phyloP scores from a whole-genome alignment of 2,888 invertebrate genomes.

The Graphium colonna region DNA sequence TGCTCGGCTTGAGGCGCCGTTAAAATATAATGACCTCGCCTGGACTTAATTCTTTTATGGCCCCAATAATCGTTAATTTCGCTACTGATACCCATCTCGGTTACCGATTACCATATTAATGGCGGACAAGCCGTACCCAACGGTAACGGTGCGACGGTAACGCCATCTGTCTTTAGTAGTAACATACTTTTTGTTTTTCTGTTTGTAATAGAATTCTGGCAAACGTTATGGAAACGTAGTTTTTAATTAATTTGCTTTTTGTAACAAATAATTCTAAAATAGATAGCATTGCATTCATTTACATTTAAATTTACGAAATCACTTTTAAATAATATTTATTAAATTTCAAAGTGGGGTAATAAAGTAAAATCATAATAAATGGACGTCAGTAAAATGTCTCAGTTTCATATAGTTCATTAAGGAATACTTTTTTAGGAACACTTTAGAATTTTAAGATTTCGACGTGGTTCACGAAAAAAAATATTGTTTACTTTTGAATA shows the following conservation, averaged over 20 bases:
- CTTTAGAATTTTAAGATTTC: too few relatives aligned
- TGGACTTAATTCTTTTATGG: constrained; percentile 10
- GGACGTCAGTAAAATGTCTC: too few relatives aligned
- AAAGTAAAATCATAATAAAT: too few relatives aligned
- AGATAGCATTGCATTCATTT: too few relatives aligned
- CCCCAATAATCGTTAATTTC: constrained; percentile 13
- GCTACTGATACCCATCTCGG: constrained; percentile 16
- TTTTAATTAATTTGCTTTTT: too few relatives aligned
- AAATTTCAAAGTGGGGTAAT: not conserved
- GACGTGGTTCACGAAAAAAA: too few relatives aligned
- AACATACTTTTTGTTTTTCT: too few relatives aligned
- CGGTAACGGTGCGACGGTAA: not conserved
- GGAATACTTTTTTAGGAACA: too few relatives aligned
- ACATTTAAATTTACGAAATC: too few relatives aligned
- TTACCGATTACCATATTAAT: constrained; percentile 13
- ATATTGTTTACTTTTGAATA: not conserved
- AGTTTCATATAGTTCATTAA: too few relatives aligned
- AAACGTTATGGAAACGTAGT: too few relatives aligned
- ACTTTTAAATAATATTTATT: not conserved
- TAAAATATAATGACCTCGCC: constrained; percentile 9
- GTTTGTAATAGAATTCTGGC: too few relatives aligned
- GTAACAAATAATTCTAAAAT: not conserved
- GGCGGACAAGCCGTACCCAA: not conserved
- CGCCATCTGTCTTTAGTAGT: constrained; percentile 12
- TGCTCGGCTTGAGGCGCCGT: constrained; percentile 7